Percentiles rank a stretch among this genome's conserved stretches.
Evolutionary conservation across 2,888 invertebrate genomes (phyloP).

Genomic region (Ophion obscuratus): DNA sequence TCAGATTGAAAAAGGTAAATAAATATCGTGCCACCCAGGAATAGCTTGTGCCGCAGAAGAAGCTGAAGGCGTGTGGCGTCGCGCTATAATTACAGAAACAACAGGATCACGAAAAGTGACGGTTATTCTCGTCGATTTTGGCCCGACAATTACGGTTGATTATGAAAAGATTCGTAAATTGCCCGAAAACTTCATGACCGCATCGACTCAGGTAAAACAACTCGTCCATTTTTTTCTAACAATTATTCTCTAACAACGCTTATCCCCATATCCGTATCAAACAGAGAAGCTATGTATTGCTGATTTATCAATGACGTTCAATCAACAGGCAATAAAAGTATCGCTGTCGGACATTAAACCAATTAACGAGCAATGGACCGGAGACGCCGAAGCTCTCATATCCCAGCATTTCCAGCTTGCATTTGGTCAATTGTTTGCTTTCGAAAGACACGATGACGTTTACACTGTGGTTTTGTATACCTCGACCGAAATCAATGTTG

Average conservation of each 20-base stretch:
- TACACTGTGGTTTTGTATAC: slow-evolving; percentile 73
- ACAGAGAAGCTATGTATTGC: not conserved
- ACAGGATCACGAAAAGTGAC: slow-evolving; percentile 84
- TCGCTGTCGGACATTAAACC: slow-evolving; percentile 83
- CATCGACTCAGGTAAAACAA: slow-evolving; percentile 85
- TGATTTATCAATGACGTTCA: slow-evolving; percentile 67
- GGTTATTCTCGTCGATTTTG: slow-evolving; percentile 88
- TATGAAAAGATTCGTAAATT: slow-evolving; percentile 86
- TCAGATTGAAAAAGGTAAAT: not conserved
- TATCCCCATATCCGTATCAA: not conserved
- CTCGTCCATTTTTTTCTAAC: not conserved
- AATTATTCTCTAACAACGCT: not conserved
- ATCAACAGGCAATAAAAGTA: slow-evolving; percentile 76
- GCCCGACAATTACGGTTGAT: slow-evolving; percentile 84
- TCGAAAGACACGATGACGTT: slow-evolving; percentile 71
- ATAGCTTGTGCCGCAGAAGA: slow-evolving; percentile 85
- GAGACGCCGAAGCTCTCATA: slow-evolving; percentile 80
- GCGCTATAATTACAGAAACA: slow-evolving; percentile 86
- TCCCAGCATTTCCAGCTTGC: slow-evolving; percentile 75
- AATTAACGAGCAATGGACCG: slow-evolving; percentile 82
- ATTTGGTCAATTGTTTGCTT: slow-evolving; percentile 82
- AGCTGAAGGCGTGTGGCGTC: slow-evolving; percentile 81
- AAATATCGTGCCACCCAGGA: slow-evolving; percentile 80
- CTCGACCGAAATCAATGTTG: slow-evolving; percentile 82
- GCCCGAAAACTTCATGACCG: slow-evolving; percentile 83